Evolutionary conservation across 1,140 invertebrate species (phyloP).

Genomic region (Tigriopus japonicus): DNA sequence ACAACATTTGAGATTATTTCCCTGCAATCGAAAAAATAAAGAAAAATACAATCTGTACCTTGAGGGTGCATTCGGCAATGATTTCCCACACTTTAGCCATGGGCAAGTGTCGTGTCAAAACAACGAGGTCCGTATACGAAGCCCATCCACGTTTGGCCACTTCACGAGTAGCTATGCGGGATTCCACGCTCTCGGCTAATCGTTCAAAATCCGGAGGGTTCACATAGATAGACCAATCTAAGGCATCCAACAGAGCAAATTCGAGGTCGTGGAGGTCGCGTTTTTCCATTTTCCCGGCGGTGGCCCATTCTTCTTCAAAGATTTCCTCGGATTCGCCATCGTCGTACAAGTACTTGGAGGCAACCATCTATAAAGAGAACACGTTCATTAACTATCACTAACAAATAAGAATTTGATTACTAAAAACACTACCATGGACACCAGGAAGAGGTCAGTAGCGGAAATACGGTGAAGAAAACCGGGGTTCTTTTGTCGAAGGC

Average conservation of each 20-base stretch:
- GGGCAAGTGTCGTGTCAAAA: slow-evolving; percentile 25
- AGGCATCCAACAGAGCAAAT: slow-evolving; percentile 65
- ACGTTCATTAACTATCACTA: neutral
- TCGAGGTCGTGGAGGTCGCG: slow-evolving; percentile 61
- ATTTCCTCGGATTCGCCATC: slow-evolving; percentile 75
- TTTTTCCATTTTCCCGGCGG: slow-evolving; percentile 48
- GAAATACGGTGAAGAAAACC: slow-evolving; percentile 57
- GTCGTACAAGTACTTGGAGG: slow-evolving; percentile 81
- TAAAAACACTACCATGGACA: slow-evolving; percentile 53
- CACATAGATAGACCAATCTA: slow-evolving; percentile 71
- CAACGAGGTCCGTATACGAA: slow-evolving; percentile 58
- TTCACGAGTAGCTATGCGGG: slow-evolving; percentile 44
- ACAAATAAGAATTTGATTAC: neutral
- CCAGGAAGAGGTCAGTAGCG: slow-evolving; percentile 72
- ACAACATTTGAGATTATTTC: too few species aligned
- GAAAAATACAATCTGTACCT: neutral
- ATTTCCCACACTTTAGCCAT: neutral
- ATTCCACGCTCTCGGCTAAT: slow-evolving; percentile 44
- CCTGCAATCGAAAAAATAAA: too few species aligned
- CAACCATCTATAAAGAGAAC: slow-evolving; percentile 54
- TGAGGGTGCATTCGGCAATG: neutral
- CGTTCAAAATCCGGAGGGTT: slow-evolving; percentile 46
- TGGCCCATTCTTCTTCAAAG: slow-evolving; percentile 70
- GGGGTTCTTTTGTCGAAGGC: slow-evolving; percentile 54
- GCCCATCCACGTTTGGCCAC: slow-evolving; percentile 55